Evolutionary conservation across 2,888 invertebrate species (phyloP).

Genomic region (Cerceris rybyensis): DNA sequence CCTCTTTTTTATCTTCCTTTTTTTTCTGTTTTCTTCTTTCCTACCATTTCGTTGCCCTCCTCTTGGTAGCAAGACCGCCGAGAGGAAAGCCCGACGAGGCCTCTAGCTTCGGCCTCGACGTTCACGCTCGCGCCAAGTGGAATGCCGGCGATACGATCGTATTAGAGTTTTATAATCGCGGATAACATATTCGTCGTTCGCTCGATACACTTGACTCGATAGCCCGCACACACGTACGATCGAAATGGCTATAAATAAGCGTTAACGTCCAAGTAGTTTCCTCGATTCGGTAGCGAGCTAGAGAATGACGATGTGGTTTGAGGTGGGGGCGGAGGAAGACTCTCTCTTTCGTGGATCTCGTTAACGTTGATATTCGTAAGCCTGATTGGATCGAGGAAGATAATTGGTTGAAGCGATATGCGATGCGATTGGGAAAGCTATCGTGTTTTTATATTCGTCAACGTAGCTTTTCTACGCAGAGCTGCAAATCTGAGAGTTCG

Average conservation of each 20-base stretch:
- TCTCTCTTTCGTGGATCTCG: background rate
- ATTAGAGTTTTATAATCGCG: conserved; percentile 19
- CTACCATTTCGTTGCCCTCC: background rate
- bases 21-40: background rate
- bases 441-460: no score
- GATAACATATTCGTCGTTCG: conserved; percentile 14
- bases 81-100: background rate
- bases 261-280: conserved; percentile 28
- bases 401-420: no score
- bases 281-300: conserved; percentile 6
- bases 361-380: background rate
- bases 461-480: no score
- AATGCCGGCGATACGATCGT: background rate
- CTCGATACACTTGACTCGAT: background rate
- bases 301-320: background rate
- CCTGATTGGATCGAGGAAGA: no score
- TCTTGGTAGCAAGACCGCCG: no score
- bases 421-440: no score
- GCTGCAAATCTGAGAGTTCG: no score
- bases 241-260: conserved; percentile 34
- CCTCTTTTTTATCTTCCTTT: no score
- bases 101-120: background rate
- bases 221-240: conserved; percentile 12
- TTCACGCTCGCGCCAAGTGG: conserved; percentile 11
- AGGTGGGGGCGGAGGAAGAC: background rate